These are phyloP conservation scores for Zaprionus ghesquierei DNA, from an alignment of 1,140 invertebrate genomes.

Conservation along the genomic window DNA sequence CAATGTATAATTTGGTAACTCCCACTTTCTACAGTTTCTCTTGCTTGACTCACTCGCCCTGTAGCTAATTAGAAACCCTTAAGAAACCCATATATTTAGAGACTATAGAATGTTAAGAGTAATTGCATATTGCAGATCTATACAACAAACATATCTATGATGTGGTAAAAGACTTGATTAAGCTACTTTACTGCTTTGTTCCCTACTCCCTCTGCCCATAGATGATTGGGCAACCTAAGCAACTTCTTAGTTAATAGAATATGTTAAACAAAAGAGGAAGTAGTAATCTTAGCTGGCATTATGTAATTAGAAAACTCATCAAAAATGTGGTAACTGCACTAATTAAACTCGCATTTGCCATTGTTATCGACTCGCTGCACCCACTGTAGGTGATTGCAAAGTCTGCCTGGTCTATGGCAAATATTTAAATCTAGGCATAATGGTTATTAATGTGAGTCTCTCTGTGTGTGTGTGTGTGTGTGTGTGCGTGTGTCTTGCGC, in stretches of 20 bases:
- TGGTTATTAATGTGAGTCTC: slow-evolving; percentile 26
- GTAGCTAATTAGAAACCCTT: no score
- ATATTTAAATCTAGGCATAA: slow-evolving; percentile 28
- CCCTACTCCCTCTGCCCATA: neutral
- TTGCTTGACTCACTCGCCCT: no score
- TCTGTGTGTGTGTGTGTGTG: slow-evolving; percentile 20
- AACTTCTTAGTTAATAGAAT: neutral
- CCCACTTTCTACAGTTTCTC: no score
- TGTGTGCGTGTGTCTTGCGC: slow-evolving; percentile 8
- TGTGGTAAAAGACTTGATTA: neutral
- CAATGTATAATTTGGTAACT: neutral
- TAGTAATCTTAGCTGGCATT: neutral
- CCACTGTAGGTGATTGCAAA: slow-evolving; percentile 28
- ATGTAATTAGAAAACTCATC: neutral
- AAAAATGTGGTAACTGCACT: neutral
- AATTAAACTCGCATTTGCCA: neutral
- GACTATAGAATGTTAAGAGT: no score
- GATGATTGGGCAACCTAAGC: neutral
- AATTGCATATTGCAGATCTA: no score
- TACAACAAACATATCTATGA: neutral
- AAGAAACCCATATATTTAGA: no score
- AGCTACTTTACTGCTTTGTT: neutral
- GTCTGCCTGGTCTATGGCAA: slow-evolving; percentile 7
- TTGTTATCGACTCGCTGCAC: neutral
- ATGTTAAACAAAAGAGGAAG: neutral